These are phyloP conservation scores for Ornithoptera priamus DNA, from an alignment of 2,888 invertebrate genomes.

Conservation along the genomic window DNA sequence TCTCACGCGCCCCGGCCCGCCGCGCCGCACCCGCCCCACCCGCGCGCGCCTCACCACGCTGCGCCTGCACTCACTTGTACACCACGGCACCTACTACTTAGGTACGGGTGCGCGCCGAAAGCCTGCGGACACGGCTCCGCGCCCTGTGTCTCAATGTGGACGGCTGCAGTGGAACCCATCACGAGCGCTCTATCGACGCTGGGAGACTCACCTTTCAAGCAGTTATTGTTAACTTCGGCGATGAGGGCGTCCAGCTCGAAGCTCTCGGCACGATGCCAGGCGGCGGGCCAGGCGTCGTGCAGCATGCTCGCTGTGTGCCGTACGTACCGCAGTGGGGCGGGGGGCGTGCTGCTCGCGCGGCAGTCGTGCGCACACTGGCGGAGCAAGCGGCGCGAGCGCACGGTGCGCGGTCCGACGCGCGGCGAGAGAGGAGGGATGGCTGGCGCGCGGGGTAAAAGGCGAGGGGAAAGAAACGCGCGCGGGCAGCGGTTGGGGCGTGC, in stretches of 20 bases:
- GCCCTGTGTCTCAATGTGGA: not conserved
- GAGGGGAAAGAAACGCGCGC: constrained; percentile 4
- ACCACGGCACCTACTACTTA: not conserved
- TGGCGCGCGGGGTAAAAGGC: not conserved
- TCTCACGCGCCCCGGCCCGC: too few relatives aligned
- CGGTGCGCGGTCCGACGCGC: constrained; percentile 28
- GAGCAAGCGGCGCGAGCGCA: constrained; percentile 34
- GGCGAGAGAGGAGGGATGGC: not conserved
- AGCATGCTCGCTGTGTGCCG: constrained; percentile 51
- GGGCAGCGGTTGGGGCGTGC: constrained; percentile 30
- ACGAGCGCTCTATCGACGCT: not conserved
- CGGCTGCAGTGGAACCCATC: constrained; percentile 4
- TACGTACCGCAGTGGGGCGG: constrained; percentile 35
- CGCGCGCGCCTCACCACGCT: constrained; percentile 46
- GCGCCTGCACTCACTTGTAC: constrained; percentile 11
- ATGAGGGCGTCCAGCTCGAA: constrained; percentile 65
- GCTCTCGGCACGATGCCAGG: constrained; percentile 55
- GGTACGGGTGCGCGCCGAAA: not conserved
- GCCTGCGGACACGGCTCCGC: not conserved
- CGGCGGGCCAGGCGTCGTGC: constrained; percentile 62
- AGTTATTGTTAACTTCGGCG: constrained; percentile 63
- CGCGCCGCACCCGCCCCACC: constrained; percentile 2
- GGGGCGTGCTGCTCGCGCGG: constrained; percentile 34
- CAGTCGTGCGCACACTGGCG: constrained; percentile 40
- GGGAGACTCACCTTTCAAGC: constrained; percentile 54